These are phyloP conservation scores for Prolemur simus DNA, from an alignment of 2,113 vertebrate species.

Conservation along the genomic window DNA sequence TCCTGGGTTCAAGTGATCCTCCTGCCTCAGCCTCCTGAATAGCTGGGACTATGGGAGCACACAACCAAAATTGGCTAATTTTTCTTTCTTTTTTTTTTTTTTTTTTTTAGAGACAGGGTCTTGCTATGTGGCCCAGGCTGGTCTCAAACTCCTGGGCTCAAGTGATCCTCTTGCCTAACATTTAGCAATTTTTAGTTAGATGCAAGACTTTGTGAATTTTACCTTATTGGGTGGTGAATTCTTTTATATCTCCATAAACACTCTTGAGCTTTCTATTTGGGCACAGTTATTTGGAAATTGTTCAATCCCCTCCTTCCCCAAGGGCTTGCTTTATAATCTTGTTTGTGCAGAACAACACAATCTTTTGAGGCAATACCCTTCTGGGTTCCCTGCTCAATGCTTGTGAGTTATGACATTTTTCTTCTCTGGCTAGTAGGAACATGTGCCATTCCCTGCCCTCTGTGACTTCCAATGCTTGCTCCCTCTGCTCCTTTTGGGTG, in stretches of 20 bases:
- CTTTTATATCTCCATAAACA: background rate
- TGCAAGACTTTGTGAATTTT: background rate
- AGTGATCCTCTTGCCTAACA: no score
- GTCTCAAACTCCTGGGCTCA: no score
- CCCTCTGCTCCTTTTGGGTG: background rate
- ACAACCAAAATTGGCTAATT: no score
- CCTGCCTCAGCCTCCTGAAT: no score
- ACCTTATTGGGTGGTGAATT: background rate
- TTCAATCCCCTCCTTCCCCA: background rate
- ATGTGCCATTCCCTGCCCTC: background rate
- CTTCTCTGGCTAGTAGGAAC: background rate
- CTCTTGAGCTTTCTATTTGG: background rate
- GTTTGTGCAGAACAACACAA: background rate
- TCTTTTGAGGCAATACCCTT: background rate
- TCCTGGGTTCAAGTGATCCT: no score
- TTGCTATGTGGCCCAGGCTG: no score
- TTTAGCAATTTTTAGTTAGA: background rate
- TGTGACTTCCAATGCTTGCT: background rate
- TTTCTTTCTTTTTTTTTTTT: no score
- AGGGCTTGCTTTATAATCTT: background rate
- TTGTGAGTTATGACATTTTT: background rate
- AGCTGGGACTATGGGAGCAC: no score
- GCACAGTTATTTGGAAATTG: background rate
- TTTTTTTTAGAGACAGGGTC: no score
- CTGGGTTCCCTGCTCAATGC: background rate